These are phyloP conservation scores for Pelecanus crispus DNA, from an alignment of 2,113 vertebrate species.

Conservation along the genomic window DNA sequence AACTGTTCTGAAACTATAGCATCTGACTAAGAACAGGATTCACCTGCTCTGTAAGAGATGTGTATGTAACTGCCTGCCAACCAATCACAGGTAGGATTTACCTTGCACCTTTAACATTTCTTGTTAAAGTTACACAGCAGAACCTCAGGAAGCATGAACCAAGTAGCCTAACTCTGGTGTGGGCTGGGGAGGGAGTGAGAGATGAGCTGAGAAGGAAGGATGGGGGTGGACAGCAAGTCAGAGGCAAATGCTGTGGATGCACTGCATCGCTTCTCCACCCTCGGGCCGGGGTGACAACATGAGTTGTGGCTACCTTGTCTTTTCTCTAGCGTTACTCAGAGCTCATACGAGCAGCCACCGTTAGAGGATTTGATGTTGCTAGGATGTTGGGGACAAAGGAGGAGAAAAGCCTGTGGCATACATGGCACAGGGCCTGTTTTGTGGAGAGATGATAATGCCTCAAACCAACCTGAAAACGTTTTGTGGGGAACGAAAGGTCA, in stretches of 20 bases:
- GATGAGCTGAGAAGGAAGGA: background rate
- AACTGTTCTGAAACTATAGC: background rate
- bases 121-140: background rate
- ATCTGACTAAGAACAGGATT: background rate
- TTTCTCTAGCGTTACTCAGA: background rate
- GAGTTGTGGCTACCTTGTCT: background rate
- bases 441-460: background rate
- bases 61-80: background rate
- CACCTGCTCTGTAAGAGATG: background rate
- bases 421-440: background rate
- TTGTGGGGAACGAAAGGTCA: background rate
- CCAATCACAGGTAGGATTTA: background rate
- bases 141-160: background rate
- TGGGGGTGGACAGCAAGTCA: background rate
- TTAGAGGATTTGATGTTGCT: background rate
- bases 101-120: background rate
- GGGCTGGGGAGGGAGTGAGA: background rate
- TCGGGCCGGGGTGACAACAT: rapidly evolving
- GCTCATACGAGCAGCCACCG: rapidly evolving
- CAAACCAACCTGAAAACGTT: background rate
- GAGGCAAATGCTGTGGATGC: rapidly evolving
- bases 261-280: background rate
- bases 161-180: background rate
- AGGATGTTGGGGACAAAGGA: background rate
- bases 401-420: background rate